Evolutionary conservation across 2,888 invertebrate genomes (phyloP), one percentile per base, ranked within the genome.

Genomic region (Cactoblastis cactorum): DNA sequence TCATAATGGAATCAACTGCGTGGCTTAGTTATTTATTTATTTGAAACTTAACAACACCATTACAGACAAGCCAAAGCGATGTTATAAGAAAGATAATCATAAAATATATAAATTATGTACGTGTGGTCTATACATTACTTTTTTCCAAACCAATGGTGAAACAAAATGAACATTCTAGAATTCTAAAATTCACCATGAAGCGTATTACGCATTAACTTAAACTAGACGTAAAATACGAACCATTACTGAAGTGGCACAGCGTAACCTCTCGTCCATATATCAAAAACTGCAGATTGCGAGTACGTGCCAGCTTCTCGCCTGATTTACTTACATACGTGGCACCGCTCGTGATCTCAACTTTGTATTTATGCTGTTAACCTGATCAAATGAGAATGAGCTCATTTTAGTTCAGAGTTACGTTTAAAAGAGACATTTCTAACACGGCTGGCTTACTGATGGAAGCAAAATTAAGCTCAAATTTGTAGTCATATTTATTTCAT

Each of bases 271-370:
- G 9, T 35, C 49, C 54, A 68, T 75, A 67, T 71, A 76, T 76
- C 76, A 73, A 71, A 73, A 71, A 74, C 69, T 55, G 58, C 63
- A 63, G 67, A 72, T 70, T 67, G 66, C 60, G 53, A 38, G 52
- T 66, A 71, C 73, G 75, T 73, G 71, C 59, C 50, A 50, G 52
- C 43, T 45, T 47, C 48, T 46, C 52, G 39, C 52, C 53, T 73
- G 67, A 74, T 72, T 71, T 74, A 70, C 61, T 59, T 54, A 64
- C 67, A 66, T 62, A 68, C 61, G 64, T 67, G 63, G 50, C 56
- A 52, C 55, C 55, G 52, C 49, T 58, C 45, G 50, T 51, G 28
- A 32, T 63, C 63, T 62, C 65, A 48, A 48, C 47, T 48, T 35
- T 34, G 47, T 22, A 35, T 37, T 48, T 38, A 37, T 46, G 46